A percentile compares a stretch with the other conserved stretches of the same genome.
These are phyloP conservation scores for Drosophila navojoa DNA, from an alignment of 1,140 invertebrate genomes.

Conservation along the genomic window DNA sequence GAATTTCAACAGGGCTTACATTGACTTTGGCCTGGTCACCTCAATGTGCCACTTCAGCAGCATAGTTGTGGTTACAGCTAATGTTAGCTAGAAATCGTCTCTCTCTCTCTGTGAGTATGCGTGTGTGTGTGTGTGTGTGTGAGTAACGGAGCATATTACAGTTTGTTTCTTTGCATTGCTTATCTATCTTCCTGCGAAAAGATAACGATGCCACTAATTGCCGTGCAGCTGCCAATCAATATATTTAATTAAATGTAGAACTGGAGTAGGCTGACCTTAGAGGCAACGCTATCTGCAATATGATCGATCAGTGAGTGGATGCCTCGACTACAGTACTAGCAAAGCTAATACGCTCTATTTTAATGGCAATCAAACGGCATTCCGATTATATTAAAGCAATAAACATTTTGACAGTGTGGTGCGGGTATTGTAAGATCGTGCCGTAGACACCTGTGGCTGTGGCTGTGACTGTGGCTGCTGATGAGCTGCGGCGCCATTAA, in stretches of 20 bases:
- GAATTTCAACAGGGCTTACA: neutral
- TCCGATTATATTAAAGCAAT: neutral
- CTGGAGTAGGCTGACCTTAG: too few relatives aligned
- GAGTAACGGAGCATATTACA: too few relatives aligned
- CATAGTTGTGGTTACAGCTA: neutral
- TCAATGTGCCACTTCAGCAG: neutral
- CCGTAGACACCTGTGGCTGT: neutral
- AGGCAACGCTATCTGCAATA: too few relatives aligned
- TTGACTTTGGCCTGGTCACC: neutral
- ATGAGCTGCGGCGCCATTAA: constrained; percentile 7
- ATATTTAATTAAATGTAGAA: too few relatives aligned
- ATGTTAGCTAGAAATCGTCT: neutral
- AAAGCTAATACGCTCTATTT: too few relatives aligned
- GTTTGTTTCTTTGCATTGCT: neutral
- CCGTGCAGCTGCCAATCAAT: too few relatives aligned
- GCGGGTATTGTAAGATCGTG: neutral
- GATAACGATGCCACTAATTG: too few relatives aligned
- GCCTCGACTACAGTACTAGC: too few relatives aligned
- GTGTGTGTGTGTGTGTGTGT: too few relatives aligned
- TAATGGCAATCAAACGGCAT: too few relatives aligned
- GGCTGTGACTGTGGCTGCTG: constrained; percentile 17
- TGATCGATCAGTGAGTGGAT: too few relatives aligned
- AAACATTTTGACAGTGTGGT: neutral
- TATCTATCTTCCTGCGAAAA: neutral
- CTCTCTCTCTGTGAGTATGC: too few relatives aligned